phyloP scores from a whole-genome alignment of 2,113 vertebrate species.

The Mionectes macconnelli region DNA sequence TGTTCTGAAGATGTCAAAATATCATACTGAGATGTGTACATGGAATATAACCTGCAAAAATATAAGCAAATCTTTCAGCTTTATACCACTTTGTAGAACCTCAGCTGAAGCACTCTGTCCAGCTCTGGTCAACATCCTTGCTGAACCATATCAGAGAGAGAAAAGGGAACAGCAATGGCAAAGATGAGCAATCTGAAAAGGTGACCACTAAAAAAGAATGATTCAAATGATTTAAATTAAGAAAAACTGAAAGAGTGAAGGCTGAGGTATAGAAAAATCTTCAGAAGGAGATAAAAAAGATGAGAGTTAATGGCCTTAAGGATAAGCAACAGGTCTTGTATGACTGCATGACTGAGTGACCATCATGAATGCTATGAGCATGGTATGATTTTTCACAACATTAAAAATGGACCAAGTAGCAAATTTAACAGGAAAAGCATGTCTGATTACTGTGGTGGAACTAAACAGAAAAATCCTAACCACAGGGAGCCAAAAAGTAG shows the following conservation, averaged over 20 bases:
- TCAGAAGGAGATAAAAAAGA: not conserved
- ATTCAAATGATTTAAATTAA: not conserved
- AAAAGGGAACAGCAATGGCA: not conserved
- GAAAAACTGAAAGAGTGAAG: not conserved
- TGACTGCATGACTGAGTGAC: not conserved
- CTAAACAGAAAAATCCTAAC: not conserved
- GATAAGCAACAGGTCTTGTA: not conserved
- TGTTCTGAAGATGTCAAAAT: slow-evolving; percentile 28
- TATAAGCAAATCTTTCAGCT: not conserved
- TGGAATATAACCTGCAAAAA: not conserved
- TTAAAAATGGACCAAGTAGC: not conserved
- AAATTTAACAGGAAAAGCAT: not conserved
- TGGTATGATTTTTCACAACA: not conserved
- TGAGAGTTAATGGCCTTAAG: not conserved
- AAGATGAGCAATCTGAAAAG: not conserved
- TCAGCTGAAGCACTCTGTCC: not conserved
- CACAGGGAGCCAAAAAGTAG: not conserved
- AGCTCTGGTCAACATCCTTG: not conserved
- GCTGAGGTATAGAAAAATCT: not conserved
- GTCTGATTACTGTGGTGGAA: not conserved
- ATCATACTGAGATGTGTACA: not conserved
- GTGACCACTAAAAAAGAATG: not conserved
- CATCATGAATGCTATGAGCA: not conserved
- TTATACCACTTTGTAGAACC: not conserved
- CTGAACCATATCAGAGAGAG: not conserved